Evolutionary conservation across 2,888 invertebrate species (phyloP).

Genomic region (Morpho helenor): DNA sequence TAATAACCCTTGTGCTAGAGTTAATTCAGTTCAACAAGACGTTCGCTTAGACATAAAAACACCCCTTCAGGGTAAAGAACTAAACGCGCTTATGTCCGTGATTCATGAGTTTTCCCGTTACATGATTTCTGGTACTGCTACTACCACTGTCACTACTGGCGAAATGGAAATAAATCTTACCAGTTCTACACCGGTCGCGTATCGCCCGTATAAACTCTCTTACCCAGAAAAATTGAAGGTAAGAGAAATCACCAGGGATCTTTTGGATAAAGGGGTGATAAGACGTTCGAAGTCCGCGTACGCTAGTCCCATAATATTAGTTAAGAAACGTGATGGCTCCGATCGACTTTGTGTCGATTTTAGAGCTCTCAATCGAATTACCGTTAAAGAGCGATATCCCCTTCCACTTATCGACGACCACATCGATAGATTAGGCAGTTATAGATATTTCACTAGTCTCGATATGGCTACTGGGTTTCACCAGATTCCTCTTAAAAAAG

Average conservation of each 20-base stretch:
- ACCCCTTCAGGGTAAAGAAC: constrained; percentile 10
- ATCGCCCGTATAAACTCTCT: constrained; percentile 15
- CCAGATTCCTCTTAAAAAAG: neutral
- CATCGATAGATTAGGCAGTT: neutral
- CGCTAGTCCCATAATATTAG: neutral
- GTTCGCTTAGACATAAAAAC: constrained; percentile 4
- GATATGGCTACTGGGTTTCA: constrained; percentile 1
- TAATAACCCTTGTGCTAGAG: neutral
- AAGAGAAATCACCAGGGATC: neutral
- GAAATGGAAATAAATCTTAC: constrained; percentile 15
- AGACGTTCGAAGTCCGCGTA: neutral
- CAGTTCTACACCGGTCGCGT: constrained; percentile 5
- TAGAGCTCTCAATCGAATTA: constrained; percentile 4
- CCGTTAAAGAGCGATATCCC: constrained; percentile 3
- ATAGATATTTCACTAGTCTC: constrained; percentile 1
- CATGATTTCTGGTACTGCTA: constrained; percentile 20
- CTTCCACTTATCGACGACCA: constrained; percentile 7
- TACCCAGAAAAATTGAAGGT: constrained; percentile 10
- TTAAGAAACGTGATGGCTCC: constrained; percentile 5
- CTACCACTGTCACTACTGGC: constrained; percentile 18
- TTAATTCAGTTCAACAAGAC: neutral
- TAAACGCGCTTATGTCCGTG: constrained; percentile 5
- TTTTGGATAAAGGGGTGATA: constrained; percentile 1
- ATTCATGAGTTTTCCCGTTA: constrained; percentile 13
- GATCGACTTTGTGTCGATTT: constrained; percentile 9